Base-by-base conservation (phyloP, 2,888 invertebrate genomes). In the Dyspetes luteomarginatus region DNA sequence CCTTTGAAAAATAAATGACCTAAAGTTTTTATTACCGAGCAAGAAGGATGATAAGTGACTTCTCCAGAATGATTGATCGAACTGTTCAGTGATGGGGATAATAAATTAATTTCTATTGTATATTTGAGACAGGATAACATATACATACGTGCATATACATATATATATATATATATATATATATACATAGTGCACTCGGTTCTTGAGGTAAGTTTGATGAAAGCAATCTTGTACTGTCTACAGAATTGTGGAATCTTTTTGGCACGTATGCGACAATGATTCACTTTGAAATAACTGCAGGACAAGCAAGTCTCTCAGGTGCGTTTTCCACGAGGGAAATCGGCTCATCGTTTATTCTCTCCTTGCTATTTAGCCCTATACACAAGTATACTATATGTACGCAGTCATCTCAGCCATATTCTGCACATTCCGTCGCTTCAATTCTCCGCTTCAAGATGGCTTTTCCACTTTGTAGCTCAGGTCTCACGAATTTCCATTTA, bases 371-470 rank as follows among this genome's bases (percentile, higher is more conserved):
- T 26, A 55, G 1, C 12, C 28, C 12, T 3, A 5, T 17, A n/a
- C n/a, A n/a, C 26, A 56, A n/a, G 12, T 9, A 56, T 56, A 4
- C n/a, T n/a, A n/a, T n/a, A n/a, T n/a, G n/a, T n/a, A n/a, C n/a
- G n/a, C n/a, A n/a, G n/a, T n/a, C n/a, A n/a, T n/a, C n/a, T n/a
- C n/a, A n/a, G n/a, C n/a, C n/a, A n/a, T 28, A 56, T 30, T n/a
- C 26, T 24, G 1, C 4, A 17, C 30, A 30, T 30, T 7, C 22
- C 19, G 2, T 3, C 50, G 26, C 26, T 55, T 60, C 0, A 41
- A 60, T 60, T 36, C 30, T 69, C 26, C 41, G 22, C 7, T 48
- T 17, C 9, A 43, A 58, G 69, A 45, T 58, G 56, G 43, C 52
- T 68, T 60, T 76, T 55, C 62, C 60, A 30, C 43, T 48, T 30